phyloP scores from a whole-genome alignment of 53 echinoderm and acorn worm genomes.

The Mesocentrotus franciscanus region DNA sequence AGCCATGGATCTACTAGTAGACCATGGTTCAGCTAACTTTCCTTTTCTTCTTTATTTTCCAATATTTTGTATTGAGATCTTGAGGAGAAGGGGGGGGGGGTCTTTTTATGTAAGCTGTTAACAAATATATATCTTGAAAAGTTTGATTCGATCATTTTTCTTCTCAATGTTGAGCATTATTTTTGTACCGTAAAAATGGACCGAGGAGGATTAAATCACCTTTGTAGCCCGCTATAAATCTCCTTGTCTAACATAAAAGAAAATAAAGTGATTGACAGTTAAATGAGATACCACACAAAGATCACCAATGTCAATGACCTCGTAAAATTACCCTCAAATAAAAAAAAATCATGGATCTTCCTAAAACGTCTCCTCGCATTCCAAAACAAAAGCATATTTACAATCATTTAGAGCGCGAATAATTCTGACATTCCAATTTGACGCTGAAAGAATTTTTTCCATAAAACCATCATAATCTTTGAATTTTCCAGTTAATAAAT shows the following conservation, averaged over 20 bases:
- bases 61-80: no score
- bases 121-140: no score
- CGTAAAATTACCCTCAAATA: not conserved
- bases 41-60: no score
- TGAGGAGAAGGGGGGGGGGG: no score
- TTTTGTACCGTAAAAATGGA: no score
- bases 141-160: no score
- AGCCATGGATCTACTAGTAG: no score
- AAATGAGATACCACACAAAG: not conserved
- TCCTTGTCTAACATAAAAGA: not conserved
- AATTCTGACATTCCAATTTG: not conserved
- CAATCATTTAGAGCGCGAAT: slow-evolving; percentile 1
- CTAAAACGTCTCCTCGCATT: not conserved
- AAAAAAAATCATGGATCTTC: not conserved
- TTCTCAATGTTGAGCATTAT: no score
- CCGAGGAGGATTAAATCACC: not conserved
- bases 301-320: slow-evolving; percentile 13
- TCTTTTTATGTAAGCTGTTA: no score
- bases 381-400: slow-evolving; percentile 18
- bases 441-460: not conserved
- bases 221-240: not conserved
- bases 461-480: not conserved
- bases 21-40: no score
- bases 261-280: not conserved
- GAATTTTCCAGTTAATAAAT: not conserved